These are phyloP conservation scores for Clarias magur DNA, from an alignment of 2,113 vertebrate genomes.

Conservation along the genomic window DNA sequence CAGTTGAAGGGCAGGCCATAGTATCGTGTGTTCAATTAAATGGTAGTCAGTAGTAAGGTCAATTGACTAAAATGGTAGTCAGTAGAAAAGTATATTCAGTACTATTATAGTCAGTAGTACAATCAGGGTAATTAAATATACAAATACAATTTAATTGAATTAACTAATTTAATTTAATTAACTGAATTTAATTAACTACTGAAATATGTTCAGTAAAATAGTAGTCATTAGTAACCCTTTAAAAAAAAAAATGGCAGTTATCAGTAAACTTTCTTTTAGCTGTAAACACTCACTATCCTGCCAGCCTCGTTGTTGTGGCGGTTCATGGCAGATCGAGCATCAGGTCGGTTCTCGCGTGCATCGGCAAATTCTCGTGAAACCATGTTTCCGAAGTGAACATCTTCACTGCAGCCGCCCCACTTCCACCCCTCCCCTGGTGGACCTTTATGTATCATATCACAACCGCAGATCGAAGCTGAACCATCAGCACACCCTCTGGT, in stretches of 20 bases:
- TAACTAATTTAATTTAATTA: no score
- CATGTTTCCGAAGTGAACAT: constrained; percentile 94
- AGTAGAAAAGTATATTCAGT: neutral
- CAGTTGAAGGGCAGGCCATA: neutral
- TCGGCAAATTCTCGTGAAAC: constrained; percentile 96
- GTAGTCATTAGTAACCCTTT: neutral
- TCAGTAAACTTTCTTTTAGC: neutral
- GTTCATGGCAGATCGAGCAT: constrained; percentile 97
- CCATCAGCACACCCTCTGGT: constrained; percentile 93
- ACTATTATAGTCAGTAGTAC: neutral
- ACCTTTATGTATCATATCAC: constrained; percentile 88
- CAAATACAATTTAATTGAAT: no score
- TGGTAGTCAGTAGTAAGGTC: neutral
- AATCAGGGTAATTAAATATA: no score
- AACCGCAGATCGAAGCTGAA: constrained; percentile 89
- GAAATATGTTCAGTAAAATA: neutral
- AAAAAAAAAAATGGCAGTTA: no score
- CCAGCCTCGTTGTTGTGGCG: constrained; percentile 97
- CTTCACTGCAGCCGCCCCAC: constrained; percentile 98
- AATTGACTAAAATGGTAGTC: neutral
- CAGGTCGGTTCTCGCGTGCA: constrained; percentile 91
- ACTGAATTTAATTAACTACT: neutral
- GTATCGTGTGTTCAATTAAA: neutral
- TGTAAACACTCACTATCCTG: constrained; percentile 78
- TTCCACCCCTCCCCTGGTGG: constrained; percentile 94